Evolutionary conservation across 1,140 invertebrate species (phyloP).

Genomic region (Apis florea): DNA sequence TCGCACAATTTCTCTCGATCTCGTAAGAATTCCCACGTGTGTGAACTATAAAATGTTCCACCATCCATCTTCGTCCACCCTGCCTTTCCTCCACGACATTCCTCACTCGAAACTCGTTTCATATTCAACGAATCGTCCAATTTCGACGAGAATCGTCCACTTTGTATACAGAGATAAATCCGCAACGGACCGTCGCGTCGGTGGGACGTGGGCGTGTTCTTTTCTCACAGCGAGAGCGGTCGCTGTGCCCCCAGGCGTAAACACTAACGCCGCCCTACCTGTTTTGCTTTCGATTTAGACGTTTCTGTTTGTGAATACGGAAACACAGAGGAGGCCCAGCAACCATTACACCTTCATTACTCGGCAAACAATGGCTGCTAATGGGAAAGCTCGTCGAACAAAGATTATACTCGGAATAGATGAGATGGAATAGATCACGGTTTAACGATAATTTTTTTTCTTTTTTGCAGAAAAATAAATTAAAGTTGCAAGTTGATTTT

Average conservation of each 20-base stretch:
- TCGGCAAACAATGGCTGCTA: not conserved
- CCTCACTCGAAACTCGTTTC: no score
- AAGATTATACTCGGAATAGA: not conserved
- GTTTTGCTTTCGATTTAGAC: constrained; percentile 13
- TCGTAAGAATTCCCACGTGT: no score
- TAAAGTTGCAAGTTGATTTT: no score
- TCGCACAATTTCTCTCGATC: no score
- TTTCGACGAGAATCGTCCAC: not conserved
- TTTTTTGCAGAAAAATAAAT: no score
- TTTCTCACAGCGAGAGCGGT: not conserved
- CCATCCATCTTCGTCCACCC: no score
- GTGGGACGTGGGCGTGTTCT: not conserved
- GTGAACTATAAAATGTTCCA: no score
- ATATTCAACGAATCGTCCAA: not conserved
- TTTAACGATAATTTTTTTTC: no score
- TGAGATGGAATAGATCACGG: no score
- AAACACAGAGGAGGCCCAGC: not conserved
- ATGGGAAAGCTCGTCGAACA: not conserved
- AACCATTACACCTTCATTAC: not conserved
- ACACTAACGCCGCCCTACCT: not conserved
- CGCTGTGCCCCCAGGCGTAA: not conserved
- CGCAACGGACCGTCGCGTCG: not conserved
- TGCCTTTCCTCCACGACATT: no score
- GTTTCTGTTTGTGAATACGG: not conserved
- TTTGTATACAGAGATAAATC: not conserved